Evolutionary conservation across 2,797 vertebrate species (phyloP).

Genomic region (Emys orbicularis): DNA sequence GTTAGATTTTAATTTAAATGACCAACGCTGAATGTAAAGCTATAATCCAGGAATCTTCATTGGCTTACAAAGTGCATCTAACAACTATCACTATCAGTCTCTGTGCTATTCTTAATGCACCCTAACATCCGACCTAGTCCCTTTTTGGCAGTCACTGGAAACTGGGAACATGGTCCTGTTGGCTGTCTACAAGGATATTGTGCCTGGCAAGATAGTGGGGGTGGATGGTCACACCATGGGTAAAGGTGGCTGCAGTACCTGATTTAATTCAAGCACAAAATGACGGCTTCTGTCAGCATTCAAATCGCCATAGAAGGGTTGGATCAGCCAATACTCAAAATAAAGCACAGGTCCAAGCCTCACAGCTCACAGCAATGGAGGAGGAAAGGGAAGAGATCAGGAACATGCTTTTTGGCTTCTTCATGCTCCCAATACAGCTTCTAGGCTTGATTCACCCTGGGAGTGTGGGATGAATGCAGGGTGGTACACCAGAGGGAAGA

Average conservation of each 20-base stretch:
- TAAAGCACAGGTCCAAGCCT: not conserved
- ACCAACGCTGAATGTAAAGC: fast-evolving
- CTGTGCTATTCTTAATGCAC: not conserved
- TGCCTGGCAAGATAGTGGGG: not conserved
- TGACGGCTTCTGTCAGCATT: not conserved
- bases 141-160: not conserved
- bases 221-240: not conserved
- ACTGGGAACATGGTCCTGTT: not conserved
- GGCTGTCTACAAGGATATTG: not conserved
- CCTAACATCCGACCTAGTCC: not conserved
- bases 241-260: not conserved
- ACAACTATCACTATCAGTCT: not conserved
- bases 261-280: not conserved
- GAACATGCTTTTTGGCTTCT: not conserved
- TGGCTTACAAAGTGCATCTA: not conserved
- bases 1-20: not conserved
- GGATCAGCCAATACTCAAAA: not conserved
- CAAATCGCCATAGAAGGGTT: not conserved
- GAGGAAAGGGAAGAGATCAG: not conserved
- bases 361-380: not conserved
- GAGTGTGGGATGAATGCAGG: not conserved
- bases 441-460: not conserved
- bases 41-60: not conserved
- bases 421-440: not conserved
- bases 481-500: not conserved